Evolutionary conservation across 2,113 vertebrate genomes (phyloP).

Genomic region (Callorhinus ursinus): DNA sequence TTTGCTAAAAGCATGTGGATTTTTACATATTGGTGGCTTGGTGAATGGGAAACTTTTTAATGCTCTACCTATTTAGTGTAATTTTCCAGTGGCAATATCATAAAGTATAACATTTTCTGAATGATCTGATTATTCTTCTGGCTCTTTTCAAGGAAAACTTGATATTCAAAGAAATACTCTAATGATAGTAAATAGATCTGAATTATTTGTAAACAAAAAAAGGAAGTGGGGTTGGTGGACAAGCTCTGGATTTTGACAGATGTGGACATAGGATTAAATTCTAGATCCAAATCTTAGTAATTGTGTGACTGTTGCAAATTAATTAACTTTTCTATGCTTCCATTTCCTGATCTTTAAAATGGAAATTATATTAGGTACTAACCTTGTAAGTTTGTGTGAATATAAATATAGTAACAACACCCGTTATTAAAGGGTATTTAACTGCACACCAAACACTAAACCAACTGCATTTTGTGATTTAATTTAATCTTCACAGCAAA

Average conservation of each 20-base stretch:
- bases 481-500: background rate
- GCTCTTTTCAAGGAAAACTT: background rate
- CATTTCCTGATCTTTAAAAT: background rate
- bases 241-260: background rate
- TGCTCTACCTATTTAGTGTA: background rate
- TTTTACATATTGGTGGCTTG: background rate
- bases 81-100: background rate
- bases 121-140: background rate
- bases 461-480: background rate
- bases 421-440: background rate
- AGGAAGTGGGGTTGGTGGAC: fast-evolving
- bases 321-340: background rate
- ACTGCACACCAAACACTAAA: background rate
- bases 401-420: background rate
- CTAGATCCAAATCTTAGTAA: background rate
- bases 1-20: slow-evolving; percentile 6
- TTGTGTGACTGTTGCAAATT: background rate
- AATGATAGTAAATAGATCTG: background rate
- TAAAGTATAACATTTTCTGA: background rate
- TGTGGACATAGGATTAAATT: background rate
- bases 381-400: background rate
- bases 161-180: background rate
- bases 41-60: background rate
- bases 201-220: background rate
- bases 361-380: background rate